These are phyloP conservation scores for Hypotaenidia okinawae DNA, from an alignment of 2,797 vertebrate genomes.

Conservation along the genomic window DNA sequence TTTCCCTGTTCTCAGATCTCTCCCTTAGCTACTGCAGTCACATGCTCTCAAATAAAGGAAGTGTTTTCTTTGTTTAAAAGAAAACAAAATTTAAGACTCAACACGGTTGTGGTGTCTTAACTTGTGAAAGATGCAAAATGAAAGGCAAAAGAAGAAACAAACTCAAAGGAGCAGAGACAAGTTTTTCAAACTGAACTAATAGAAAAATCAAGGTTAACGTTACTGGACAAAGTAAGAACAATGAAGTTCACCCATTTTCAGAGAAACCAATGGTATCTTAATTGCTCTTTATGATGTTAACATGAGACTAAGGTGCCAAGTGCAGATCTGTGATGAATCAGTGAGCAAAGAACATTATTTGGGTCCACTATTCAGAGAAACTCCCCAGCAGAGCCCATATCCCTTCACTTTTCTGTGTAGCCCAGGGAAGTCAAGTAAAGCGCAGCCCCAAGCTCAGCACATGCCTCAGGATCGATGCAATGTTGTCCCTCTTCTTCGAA, in stretches of 20 bases:
- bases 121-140: background rate
- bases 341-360: background rate
- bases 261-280: background rate
- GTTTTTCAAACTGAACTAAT: background rate
- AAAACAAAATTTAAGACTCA: too few species aligned
- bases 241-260: background rate
- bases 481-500: rapidly evolving
- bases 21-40: background rate
- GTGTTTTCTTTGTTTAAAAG: background rate
- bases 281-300: background rate
- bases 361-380: background rate
- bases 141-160: background rate
- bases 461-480: background rate
- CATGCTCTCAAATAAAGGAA: background rate
- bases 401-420: background rate
- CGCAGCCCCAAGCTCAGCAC: background rate
- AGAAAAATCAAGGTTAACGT: background rate
- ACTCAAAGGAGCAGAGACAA: background rate
- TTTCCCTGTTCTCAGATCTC: background rate
- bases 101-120: background rate
- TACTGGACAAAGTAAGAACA: background rate
- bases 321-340: background rate
- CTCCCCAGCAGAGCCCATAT: background rate
- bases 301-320: background rate
- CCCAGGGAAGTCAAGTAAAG: background rate